phyloP scores from a whole-genome alignment of 2,888 invertebrate species.

The Cerceris ruficornis region DNA sequence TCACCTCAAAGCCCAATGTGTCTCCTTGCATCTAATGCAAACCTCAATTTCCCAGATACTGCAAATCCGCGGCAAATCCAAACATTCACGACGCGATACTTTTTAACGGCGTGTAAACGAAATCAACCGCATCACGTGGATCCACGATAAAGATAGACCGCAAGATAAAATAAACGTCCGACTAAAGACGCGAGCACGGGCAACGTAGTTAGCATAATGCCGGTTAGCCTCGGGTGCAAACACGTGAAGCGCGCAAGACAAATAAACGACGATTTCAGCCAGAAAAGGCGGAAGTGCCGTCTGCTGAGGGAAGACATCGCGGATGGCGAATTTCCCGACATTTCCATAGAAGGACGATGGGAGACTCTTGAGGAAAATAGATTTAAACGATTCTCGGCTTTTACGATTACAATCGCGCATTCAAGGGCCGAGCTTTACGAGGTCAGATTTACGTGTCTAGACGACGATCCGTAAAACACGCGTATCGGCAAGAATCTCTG shows the following conservation, averaged over 20 bases:
- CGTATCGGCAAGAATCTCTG: neutral
- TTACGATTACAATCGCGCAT: constrained; percentile 13
- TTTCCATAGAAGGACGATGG: neutral
- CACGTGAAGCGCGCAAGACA: neutral
- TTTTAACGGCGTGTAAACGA: no score
- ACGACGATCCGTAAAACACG: constrained; percentile 5
- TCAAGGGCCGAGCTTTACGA: neutral
- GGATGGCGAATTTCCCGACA: neutral
- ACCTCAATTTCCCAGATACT: no score
- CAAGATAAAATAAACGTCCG: neutral
- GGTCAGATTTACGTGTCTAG: neutral
- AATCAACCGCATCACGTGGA: no score
- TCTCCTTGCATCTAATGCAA: no score
- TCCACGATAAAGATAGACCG: neutral
- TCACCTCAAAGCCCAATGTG: no score
- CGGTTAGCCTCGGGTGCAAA: neutral
- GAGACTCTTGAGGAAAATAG: neutral
- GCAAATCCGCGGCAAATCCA: no score
- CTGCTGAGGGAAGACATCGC: neutral
- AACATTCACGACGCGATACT: no score
- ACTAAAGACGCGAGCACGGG: neutral
- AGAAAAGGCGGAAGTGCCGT: neutral
- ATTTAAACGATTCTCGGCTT: constrained; percentile 3
- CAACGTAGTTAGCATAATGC: neutral
- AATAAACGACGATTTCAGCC: neutral